phyloP scores from a whole-genome alignment of 2,113 vertebrate species.

The Protobothrops flavoviridis region DNA sequence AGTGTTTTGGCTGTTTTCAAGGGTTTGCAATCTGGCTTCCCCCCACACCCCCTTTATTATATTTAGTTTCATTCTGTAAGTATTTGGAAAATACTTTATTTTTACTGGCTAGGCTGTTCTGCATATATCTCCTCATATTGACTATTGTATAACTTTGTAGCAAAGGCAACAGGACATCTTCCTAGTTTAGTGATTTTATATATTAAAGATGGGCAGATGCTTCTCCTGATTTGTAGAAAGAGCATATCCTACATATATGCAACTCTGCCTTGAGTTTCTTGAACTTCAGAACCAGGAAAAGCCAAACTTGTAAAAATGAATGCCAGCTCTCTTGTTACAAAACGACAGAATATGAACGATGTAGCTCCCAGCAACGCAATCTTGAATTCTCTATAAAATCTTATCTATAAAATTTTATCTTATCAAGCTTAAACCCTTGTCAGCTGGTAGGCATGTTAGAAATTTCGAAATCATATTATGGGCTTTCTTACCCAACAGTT shows the following conservation, averaged over 20 bases:
- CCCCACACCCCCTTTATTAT: slow-evolving; percentile 62
- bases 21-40: slow-evolving; percentile 35
- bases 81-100: slow-evolving; percentile 58
- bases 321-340: background rate
- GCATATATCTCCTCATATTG: slow-evolving; percentile 42
- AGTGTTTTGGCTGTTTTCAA: slow-evolving; percentile 59
- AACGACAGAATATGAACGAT: background rate
- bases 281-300: background rate
- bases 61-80: slow-evolving; percentile 60
- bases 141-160: slow-evolving; percentile 21
- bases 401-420: background rate
- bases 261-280: slow-evolving; percentile 2
- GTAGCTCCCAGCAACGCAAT: background rate
- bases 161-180: background rate
- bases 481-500: background rate
- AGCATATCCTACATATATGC: background rate
- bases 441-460: background rate
- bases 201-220: slow-evolving; percentile 18
- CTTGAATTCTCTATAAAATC: background rate
- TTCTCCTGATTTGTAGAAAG: background rate
- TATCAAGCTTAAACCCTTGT: background rate
- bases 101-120: slow-evolving; percentile 30
- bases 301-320: background rate
- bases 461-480: background rate
- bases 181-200: slow-evolving; percentile 16